Evolutionary conservation across 1,140 invertebrate genomes (phyloP).

Genomic region (Trichomalopsis sarcophagae): DNA sequence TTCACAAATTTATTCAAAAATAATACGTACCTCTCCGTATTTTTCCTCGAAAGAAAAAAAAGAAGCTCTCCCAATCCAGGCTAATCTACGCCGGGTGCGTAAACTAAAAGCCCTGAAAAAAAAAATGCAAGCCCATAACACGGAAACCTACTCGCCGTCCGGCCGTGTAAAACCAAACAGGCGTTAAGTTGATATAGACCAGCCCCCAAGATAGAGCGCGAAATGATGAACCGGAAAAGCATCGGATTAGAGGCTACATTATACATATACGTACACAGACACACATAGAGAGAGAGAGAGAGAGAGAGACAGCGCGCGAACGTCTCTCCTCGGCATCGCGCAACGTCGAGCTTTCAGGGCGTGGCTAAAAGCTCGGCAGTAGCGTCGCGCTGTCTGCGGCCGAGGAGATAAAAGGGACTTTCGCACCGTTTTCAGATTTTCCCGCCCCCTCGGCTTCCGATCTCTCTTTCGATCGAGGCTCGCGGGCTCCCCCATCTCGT

Average conservation of each 20-base stretch:
- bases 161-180: neutral
- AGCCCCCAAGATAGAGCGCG: neutral
- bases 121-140: slow-evolving; percentile 4
- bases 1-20: too few relatives aligned
- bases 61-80: neutral
- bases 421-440: slow-evolving; percentile 35
- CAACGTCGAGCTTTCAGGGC: slow-evolving; percentile 33
- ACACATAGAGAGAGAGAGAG: too few relatives aligned
- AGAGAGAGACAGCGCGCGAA: neutral
- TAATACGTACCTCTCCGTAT: too few relatives aligned
- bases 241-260: slow-evolving; percentile 33
- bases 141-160: slow-evolving; percentile 4
- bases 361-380: slow-evolving; percentile 30
- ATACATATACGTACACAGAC: neutral
- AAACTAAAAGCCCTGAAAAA: neutral
- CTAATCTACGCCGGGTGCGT: neutral
- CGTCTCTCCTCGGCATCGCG: neutral
- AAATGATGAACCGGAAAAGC: slow-evolving; percentile 27
- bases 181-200: neutral
- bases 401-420: slow-evolving; percentile 34
- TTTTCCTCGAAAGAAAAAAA: neutral
- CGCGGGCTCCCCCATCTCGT: too few relatives aligned
- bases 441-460: neutral
- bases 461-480: slow-evolving; percentile 22
- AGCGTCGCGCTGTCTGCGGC: slow-evolving; percentile 57